A percentile compares a stretch with the other conserved stretches of the same genome.
phyloP scores from a whole-genome alignment of 1,140 invertebrate genomes.

The Sycophila sp. region DNA sequence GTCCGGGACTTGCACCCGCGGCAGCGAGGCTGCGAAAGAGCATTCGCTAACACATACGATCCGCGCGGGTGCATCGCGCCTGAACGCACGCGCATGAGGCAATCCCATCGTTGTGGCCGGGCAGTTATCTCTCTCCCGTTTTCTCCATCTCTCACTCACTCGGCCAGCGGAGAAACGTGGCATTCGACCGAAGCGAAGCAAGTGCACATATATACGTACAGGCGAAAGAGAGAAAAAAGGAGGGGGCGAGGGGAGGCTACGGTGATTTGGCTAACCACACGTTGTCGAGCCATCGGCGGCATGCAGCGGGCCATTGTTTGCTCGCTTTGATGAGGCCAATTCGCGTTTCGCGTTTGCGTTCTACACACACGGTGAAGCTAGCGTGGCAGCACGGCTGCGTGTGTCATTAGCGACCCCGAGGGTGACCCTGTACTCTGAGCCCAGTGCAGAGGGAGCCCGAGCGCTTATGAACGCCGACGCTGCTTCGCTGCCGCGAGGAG shows the following conservation, averaged over 20 bases:
- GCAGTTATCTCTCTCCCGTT: slow-evolving; percentile 4
- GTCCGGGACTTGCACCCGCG: too few species aligned
- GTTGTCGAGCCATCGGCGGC: slow-evolving; percentile 63
- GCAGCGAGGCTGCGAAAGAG: not conserved
- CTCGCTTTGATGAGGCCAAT: slow-evolving; percentile 67
- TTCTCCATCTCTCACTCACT: not conserved
- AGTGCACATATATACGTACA: slow-evolving; percentile 35
- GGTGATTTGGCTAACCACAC: slow-evolving; percentile 67
- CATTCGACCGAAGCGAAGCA: slow-evolving; percentile 10
- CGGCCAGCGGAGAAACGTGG: slow-evolving; percentile 6
- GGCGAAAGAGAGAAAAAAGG: too few species aligned
- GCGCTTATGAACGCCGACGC: too few species aligned
- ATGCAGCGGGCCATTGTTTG: slow-evolving; percentile 65
- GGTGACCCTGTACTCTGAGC: slow-evolving; percentile 53
- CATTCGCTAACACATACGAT: not conserved
- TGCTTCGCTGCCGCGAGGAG: too few species aligned
- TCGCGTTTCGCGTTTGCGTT: slow-evolving; percentile 61
- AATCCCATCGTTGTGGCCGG: not conserved
- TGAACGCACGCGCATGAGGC: not conserved
- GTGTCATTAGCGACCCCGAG: slow-evolving; percentile 63
- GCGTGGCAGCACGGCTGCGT: slow-evolving; percentile 43
- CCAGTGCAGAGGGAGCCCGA: slow-evolving; percentile 10
- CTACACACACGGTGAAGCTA: slow-evolving; percentile 7
- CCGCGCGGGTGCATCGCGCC: not conserved
- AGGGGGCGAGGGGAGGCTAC: slow-evolving; percentile 43